These are phyloP conservation scores for Eretmochelys imbricata DNA, from an alignment of 2,113 vertebrate genomes.

Conservation along the genomic window DNA sequence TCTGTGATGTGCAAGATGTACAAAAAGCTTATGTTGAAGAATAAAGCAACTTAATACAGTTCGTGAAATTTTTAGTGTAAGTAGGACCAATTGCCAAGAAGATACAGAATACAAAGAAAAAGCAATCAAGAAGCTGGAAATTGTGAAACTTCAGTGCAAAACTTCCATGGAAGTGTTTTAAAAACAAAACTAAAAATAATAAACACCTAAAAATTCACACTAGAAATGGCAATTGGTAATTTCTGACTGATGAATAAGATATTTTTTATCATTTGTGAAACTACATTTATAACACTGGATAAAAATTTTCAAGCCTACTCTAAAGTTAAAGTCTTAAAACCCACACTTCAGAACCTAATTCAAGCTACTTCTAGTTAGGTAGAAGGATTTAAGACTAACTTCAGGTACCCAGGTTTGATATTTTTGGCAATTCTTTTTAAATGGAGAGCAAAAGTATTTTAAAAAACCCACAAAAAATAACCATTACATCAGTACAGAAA, in stretches of 20 bases:
- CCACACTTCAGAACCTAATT: not conserved
- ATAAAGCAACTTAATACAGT: conserved; percentile 65
- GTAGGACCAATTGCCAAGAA: conserved; percentile 58
- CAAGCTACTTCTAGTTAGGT: not conserved
- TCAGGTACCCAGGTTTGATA: not conserved
- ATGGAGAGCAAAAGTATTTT: not conserved
- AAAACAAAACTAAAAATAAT: conserved; percentile 70
- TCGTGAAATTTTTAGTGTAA: conserved; percentile 45
- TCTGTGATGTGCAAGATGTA: conserved; percentile 26
- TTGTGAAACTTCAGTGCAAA: conserved; percentile 78
- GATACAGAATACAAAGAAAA: conserved; percentile 63
- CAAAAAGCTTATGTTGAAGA: conserved; percentile 64
- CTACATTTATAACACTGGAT: conserved; percentile 8
- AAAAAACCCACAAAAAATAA: not conserved
- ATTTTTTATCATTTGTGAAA: conserved; percentile 51
- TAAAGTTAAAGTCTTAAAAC: not conserved
- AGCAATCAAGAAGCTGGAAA: conserved; percentile 71
- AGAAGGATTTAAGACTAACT: conserved; percentile 24
- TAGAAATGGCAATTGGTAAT: conserved; percentile 70
- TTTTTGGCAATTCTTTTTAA: conserved; percentile 33
- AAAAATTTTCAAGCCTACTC: not conserved
- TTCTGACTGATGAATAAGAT: conserved; percentile 50
- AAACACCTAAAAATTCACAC: conserved; percentile 71
- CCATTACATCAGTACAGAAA: not conserved
- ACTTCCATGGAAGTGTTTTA: conserved; percentile 70